phyloP scores from a whole-genome alignment of 2,797 vertebrate genomes.

The Numenius phaeopus region DNA sequence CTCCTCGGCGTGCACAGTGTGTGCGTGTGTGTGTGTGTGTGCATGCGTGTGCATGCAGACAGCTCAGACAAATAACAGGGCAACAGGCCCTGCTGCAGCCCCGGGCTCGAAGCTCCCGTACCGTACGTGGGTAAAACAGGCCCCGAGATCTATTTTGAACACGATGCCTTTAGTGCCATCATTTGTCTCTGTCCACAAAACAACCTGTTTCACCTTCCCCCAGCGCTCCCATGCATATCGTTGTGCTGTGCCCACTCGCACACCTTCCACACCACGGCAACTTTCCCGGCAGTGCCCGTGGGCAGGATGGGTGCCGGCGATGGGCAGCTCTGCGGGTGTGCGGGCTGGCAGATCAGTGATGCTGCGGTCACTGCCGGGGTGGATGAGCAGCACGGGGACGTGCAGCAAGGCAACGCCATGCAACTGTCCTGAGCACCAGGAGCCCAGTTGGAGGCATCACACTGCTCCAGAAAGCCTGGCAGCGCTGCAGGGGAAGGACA shows the following conservation, averaged over 20 bases:
- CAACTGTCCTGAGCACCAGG: background rate
- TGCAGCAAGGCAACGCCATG: fast-evolving
- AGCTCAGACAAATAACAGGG: background rate
- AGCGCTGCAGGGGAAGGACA: background rate
- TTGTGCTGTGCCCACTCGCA: background rate
- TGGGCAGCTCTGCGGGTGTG: background rate
- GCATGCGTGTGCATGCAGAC: fast-evolving
- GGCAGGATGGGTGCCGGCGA: fast-evolving
- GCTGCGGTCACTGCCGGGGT: fast-evolving
- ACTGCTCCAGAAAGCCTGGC: fast-evolving
- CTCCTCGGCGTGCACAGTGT: fast-evolving
- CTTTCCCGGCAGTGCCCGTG: fast-evolving
- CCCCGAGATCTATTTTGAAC: background rate
- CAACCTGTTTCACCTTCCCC: background rate
- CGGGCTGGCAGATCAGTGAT: background rate
- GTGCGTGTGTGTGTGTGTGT: fast-evolving
- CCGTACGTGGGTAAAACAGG: fast-evolving
- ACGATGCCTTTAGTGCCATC: background rate
- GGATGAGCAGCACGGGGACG: fast-evolving
- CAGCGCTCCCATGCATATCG: fast-evolving
- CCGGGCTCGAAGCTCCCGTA: background rate
- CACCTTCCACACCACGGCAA: fast-evolving
- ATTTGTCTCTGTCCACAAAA: fast-evolving
- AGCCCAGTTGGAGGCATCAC: background rate
- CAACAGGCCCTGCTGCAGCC: fast-evolving